Evolutionary conservation across 1,140 invertebrate genomes (phyloP), one percentile per base, ranked within the genome.

Genomic region (Ceratina australensis): DNA sequence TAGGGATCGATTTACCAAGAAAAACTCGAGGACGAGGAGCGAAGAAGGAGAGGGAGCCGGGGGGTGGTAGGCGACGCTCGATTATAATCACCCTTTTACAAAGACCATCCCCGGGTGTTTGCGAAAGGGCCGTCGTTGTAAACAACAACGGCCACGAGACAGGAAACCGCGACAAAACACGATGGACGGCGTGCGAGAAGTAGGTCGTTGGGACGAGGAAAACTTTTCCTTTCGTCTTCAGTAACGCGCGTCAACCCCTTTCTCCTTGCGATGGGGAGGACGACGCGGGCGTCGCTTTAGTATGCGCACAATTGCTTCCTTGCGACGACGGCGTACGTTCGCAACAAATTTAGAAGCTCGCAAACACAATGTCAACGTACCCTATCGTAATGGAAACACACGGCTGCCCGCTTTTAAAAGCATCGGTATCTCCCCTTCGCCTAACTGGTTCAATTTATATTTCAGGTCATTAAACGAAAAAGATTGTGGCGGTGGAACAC

Each of bases 201-300:
- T 84, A 57, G 82, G 82, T 84, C 72, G 78, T 65, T 52, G 79
- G 78, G 57, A 82, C 81, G 67, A 75, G 63, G 33, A 42, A 22
- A 83, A 84, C 82, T 84, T 84, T 84, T 84, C 81, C 82, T 84
- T 84, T 83, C 81, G 71, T 59, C 81, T 56, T 66, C 50, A 26
- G 15, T 60, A 42, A 42, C 28, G 69, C 74, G 42, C 20, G 47
- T 56, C 60, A 57, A 54, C 57, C 69, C 56, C 33, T 42, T 42
- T 42, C 33, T 42, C 42, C 16, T 65, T 33, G 15, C 42, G 12
- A 76, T n/a, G 49, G 22, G 57, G 71, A 8, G 5, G 24, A n/a
- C 8, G 10, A 20, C 15, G 16, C n/a, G 18, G 18, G 3, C 33
- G 33, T 42, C 16, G 26, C 71, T 67, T 71, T 52, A 20, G 66